phyloP scores from a whole-genome alignment of 2,888 invertebrate species.

The Phymatocera aterrima region DNA sequence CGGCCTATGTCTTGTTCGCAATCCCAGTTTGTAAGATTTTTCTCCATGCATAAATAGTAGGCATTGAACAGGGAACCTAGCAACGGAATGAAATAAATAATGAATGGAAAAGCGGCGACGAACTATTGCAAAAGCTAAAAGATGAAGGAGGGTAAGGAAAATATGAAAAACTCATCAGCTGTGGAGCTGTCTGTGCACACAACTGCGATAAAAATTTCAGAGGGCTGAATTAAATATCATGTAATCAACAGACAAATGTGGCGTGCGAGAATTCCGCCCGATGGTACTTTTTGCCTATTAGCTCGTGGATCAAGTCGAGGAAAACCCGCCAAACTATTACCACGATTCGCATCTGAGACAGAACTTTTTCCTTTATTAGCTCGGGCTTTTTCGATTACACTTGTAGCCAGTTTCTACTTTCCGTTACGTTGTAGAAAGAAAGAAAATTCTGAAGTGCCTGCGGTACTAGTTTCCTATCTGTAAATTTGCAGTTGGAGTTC shows the following conservation, averaged over 20 bases:
- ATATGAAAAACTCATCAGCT: too few species aligned
- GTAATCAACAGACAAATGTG: background rate
- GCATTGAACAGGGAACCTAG: too few species aligned
- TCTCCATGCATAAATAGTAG: background rate
- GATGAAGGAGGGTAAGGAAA: too few species aligned
- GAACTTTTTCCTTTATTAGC: conserved; percentile 32
- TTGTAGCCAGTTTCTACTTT: conserved; percentile 7
- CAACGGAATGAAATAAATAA: too few species aligned
- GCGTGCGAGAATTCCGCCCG: background rate
- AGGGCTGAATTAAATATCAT: too few species aligned
- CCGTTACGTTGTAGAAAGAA: conserved; percentile 28
- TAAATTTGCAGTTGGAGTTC: background rate
- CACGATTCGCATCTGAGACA: conserved; percentile 3
- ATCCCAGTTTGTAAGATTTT: background rate
- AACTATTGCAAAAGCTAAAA: too few species aligned
- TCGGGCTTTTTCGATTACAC: background rate
- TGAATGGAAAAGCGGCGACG: too few species aligned
- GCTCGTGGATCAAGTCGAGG: background rate
- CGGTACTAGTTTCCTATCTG: conserved; percentile 7
- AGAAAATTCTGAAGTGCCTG: conserved; percentile 30
- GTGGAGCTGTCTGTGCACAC: too few species aligned
- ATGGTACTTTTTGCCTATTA: background rate
- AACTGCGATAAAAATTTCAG: too few species aligned
- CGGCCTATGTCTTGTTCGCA: background rate
- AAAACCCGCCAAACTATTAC: conserved; percentile 3